A percentile compares a stretch with the other conserved stretches of the same genome.
Evolutionary conservation across 1,140 invertebrate species (phyloP).

Genomic region (Lepidurus couesii): DNA sequence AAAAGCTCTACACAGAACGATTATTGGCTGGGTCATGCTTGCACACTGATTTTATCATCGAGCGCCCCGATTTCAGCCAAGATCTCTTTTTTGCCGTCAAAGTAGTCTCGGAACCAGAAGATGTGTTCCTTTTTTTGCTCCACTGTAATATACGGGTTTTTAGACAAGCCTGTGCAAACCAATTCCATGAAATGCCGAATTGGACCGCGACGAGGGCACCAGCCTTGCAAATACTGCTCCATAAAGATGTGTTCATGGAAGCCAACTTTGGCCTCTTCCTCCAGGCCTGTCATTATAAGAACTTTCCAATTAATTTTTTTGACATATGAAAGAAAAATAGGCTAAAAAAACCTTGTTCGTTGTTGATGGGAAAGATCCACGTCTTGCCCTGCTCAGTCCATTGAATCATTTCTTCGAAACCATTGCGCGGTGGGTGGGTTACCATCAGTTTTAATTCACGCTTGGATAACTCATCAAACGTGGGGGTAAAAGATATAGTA

Average conservation of each 20-base stretch:
- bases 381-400: conserved; percentile 93
- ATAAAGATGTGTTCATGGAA: conserved; percentile 92
- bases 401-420: conserved; percentile 85
- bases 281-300: conserved; percentile 55
- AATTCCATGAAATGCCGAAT: conserved; percentile 95
- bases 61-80: conserved; percentile 58
- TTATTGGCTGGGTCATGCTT: not conserved
- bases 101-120: conserved; percentile 87
- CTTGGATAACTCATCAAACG: conserved; percentile 61
- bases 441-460: conserved; percentile 58
- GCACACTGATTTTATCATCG: conserved; percentile 16
- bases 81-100: conserved; percentile 69
- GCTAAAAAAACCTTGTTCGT: conserved; percentile 79
- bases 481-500: conserved; percentile 51
- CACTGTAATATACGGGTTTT: conserved; percentile 85
- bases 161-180: conserved; percentile 85
- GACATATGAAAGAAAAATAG: conserved; percentile 12
- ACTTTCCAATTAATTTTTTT: not conserved
- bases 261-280: conserved; percentile 68
- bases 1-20: not conserved
- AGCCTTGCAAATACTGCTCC: conserved; percentile 71
- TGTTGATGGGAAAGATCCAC: conserved; percentile 96
- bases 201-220: conserved; percentile 84
- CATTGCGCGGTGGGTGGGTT: conserved; percentile 71
- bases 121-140: conserved; percentile 86